These are phyloP conservation scores for Agrotis exclamationis DNA, from an alignment of 2,888 invertebrate genomes.

Conservation along the genomic window DNA sequence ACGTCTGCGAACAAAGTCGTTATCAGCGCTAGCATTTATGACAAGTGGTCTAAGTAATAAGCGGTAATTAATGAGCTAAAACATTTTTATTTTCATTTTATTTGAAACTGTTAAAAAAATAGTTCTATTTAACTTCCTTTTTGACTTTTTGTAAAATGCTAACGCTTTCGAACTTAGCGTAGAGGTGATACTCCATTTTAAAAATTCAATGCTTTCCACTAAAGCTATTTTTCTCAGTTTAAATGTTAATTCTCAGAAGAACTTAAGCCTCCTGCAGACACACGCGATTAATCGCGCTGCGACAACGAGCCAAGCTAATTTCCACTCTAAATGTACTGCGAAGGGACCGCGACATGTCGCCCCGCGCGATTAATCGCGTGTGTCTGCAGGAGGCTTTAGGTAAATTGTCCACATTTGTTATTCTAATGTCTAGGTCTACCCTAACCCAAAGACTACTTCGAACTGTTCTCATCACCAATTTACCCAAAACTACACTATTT, in stretches of 20 bases:
- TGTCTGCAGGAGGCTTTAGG: too few relatives aligned
- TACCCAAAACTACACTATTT: conserved; percentile 40
- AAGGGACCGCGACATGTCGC: too few relatives aligned
- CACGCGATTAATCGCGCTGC: too few relatives aligned
- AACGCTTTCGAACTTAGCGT: not conserved
- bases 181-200: not conserved
- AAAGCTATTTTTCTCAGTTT: not conserved
- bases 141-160: too few relatives aligned
- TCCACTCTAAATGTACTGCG: too few relatives aligned
- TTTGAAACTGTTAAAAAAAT: too few relatives aligned
- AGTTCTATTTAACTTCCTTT: too few relatives aligned
- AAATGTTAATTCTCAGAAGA: too few relatives aligned
- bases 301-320: too few relatives aligned
- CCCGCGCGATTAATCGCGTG: too few relatives aligned
- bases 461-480: conserved; percentile 14
- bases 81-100: not conserved
- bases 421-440: not conserved
- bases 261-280: too few relatives aligned
- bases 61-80: conserved; percentile 23
- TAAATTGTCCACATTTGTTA: not conserved
- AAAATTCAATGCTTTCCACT: not conserved
- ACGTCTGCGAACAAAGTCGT: conserved; percentile 67
- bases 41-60: conserved; percentile 56
- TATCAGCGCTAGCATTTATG: conserved; percentile 62
- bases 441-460: not conserved